These are phyloP conservation scores for Podarcis lilfordi DNA, from an alignment of 2,797 vertebrate genomes.

Conservation along the genomic window DNA sequence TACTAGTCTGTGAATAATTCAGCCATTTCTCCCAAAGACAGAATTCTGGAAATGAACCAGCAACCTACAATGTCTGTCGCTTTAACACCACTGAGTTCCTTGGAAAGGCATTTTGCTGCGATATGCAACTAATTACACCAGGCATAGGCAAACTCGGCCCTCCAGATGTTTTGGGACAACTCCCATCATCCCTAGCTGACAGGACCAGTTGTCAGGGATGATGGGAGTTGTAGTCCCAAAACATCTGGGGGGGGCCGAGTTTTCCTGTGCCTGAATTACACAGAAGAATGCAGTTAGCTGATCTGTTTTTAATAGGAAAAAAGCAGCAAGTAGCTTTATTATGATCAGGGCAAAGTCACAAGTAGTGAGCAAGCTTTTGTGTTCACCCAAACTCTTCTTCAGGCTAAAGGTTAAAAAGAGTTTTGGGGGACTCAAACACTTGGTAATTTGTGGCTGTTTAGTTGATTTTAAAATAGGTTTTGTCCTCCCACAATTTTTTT, in stretches of 20 bases:
- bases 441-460: neutral
- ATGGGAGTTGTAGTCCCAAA: too few relatives aligned
- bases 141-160: too few relatives aligned
- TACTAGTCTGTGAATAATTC: fast-evolving
- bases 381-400: neutral
- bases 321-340: neutral
- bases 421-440: neutral
- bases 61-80: neutral
- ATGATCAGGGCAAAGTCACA: neutral
- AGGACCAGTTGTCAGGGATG: too few relatives aligned
- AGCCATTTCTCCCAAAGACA: neutral
- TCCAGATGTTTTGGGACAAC: too few relatives aligned
- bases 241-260: too few relatives aligned
- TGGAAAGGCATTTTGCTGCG: conserved; percentile 1
- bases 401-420: neutral
- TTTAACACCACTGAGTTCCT: neutral
- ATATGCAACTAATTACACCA: neutral
- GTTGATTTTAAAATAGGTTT: neutral
- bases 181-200: too few relatives aligned
- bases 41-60: neutral
- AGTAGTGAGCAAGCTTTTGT: neutral
- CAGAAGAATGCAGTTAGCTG: neutral
- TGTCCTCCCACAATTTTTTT: neutral
- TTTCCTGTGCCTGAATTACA: too few relatives aligned
- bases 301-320: neutral